Conservation (phyloP, 2,113 vertebrate species). For the Campylomormyrus tamandua region DNA sequence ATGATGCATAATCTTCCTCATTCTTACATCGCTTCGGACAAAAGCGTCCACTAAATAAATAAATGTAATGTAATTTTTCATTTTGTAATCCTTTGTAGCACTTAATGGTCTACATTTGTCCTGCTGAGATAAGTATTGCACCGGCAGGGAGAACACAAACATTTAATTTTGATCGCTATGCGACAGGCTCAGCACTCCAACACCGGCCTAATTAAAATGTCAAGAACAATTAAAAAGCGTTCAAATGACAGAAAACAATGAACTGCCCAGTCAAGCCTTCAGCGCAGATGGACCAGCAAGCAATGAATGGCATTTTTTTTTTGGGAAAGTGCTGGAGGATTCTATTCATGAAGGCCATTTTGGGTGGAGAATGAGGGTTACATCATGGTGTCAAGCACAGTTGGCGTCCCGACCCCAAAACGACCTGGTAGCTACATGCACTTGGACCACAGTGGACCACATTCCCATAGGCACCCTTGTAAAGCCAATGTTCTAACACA, state of each 20-base stretch:
- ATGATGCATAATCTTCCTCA: slow-evolving; percentile 1
- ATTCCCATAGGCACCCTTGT: background rate
- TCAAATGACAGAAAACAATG: background rate
- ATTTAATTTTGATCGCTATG: background rate
- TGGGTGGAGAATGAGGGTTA: too few species aligned
- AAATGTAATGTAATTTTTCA: background rate
- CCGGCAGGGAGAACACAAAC: background rate
- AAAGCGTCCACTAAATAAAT: background rate
- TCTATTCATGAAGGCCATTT: background rate
- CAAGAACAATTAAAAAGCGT: slow-evolving; percentile 1
- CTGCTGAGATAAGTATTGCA: background rate
- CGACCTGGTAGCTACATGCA: background rate
- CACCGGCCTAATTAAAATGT: slow-evolving; percentile 12
- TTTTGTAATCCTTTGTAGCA: background rate
- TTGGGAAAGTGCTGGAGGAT: background rate
- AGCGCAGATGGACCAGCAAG: background rate
- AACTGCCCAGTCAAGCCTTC: background rate
- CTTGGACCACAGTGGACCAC: background rate
- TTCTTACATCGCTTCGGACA: background rate
- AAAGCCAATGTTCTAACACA: background rate
- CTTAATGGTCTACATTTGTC: background rate
- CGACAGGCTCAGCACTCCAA: background rate
- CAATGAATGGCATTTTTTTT: background rate
- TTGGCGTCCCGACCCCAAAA: background rate
- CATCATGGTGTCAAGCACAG: background rate